Percentiles rank a stretch among this genome's conserved stretches.
phyloP scores from a whole-genome alignment of 2,113 vertebrate genomes.

The Lipophrys pholis region DNA sequence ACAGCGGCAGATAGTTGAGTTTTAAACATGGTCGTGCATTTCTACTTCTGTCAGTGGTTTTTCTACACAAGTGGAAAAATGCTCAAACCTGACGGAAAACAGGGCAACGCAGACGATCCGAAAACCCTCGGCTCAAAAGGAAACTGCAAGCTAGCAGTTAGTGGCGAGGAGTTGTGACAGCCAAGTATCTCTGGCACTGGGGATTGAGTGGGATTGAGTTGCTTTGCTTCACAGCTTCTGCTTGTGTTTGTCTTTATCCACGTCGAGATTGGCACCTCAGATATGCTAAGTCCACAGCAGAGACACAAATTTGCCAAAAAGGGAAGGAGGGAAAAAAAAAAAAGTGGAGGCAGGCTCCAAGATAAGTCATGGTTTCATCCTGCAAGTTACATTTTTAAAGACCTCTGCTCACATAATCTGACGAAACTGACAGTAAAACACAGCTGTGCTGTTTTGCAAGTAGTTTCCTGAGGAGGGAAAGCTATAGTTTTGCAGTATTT shows the following conservation, averaged over 20 bases:
- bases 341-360: background rate
- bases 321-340: background rate
- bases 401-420: background rate
- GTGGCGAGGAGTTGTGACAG: slow-evolving; percentile 70
- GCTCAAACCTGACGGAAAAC: slow-evolving; percentile 48
- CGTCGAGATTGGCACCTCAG: slow-evolving; percentile 55
- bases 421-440: background rate
- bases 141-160: slow-evolving; percentile 73
- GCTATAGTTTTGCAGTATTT: slow-evolving; percentile 17
- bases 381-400: background rate
- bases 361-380: background rate
- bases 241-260: slow-evolving; percentile 44
- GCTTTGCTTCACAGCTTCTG: slow-evolving; percentile 47
- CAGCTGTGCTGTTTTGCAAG: slow-evolving; percentile 12
- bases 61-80: slow-evolving; percentile 45
- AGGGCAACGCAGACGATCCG: slow-evolving; percentile 11
- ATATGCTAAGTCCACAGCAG: background rate
- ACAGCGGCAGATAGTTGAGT: slow-evolving; percentile 1
- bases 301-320: slow-evolving; percentile 11
- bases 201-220: slow-evolving; percentile 35
- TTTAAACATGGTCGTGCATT: slow-evolving; percentile 38
- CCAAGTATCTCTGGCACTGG: slow-evolving; percentile 62
- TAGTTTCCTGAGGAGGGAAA: background rate
- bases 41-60: slow-evolving; percentile 24
- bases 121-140: slow-evolving; percentile 35